Base-by-base conservation (phyloP, 2,888 invertebrate species). In the Cataglyphis rosenhaueri region DNA sequence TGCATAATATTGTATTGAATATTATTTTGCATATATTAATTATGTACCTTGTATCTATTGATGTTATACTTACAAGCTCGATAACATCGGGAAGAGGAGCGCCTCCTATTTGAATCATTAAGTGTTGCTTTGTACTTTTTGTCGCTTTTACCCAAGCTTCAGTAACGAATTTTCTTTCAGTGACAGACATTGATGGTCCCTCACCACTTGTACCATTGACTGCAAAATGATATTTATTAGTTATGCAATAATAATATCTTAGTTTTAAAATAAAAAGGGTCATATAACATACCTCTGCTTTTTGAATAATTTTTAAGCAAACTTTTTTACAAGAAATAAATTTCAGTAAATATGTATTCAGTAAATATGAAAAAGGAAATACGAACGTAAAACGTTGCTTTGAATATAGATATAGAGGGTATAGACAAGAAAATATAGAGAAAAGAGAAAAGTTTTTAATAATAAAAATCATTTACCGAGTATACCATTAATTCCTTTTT, bases 131-230 rank as follows among this genome's bases (percentile, higher is more conserved):
- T 3, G 95, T 94, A n/a, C 94, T 93, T 87, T 95, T 95, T 0
- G 96, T 96, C 15, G 95, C 96, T 29, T 94, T 92, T 18, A 95
- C 92, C 97, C 97, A 97, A 55, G 96, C 95, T 92, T 97, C 96
- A 0, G 97, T 95, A 3, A 96, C 93, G 5, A 92, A 88, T 94
- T 97, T 97, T 68, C 98, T 95, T 93, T 98, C 98, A 0, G 93
- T 93, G 0, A 97, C 94, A 61, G 95, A 96, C 93, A 97, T 94
- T 0, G 96, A 96, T 89, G 96, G 96, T 0, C 97, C 97, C 94
- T 98, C 98, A 0, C 98, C 98, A 38, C 96, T 96, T 0, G 97
- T 97, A 15, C 98, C 98, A 94, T 97, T 97, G 8, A 98, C 97
- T 97, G 10, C 2, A 66, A 61, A n/a, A 66, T 52, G 29, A 52